These are phyloP conservation scores for Heterodera schachtii DNA, from an alignment of 1,140 invertebrate species.

Conservation along the genomic window DNA sequence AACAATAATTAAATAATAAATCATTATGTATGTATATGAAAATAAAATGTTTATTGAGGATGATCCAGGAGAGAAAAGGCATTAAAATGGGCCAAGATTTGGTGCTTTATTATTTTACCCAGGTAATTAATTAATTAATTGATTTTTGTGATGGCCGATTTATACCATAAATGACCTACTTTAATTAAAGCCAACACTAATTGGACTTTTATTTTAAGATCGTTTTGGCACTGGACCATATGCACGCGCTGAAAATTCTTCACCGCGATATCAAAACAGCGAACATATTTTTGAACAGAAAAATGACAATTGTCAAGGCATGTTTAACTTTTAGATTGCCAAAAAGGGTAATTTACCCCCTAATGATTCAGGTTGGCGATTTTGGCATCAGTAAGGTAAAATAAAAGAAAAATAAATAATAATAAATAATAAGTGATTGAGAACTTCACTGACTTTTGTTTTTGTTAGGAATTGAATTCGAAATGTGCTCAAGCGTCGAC, in stretches of 20 bases:
- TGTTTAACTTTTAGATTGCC: not conserved
- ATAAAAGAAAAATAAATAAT: no score
- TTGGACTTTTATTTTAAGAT: no score
- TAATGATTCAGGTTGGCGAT: constrained; percentile 32
- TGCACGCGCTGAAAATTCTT: constrained; percentile 70
- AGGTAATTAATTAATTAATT: no score
- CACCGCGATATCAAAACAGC: constrained; percentile 71
- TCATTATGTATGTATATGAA: not conserved
- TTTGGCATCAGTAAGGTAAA: constrained; percentile 46
- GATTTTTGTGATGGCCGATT: no score
- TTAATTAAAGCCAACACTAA: no score
- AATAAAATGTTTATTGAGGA: constrained; percentile 22
- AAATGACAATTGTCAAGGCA: constrained; percentile 54
- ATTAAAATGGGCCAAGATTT: constrained; percentile 67
- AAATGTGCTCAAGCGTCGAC: constrained; percentile 42
- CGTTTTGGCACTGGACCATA: constrained; percentile 70
- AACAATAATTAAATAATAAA: not conserved
- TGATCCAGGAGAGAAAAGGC: constrained; percentile 68
- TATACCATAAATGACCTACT: no score
- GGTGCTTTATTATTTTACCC: constrained; percentile 71
- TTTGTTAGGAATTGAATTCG: constrained; percentile 24
- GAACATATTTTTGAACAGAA: constrained; percentile 74
- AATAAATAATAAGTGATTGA: no score
- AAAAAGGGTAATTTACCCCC: not conserved
- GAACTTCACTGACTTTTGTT: no score